Conservation (phyloP, 2,113 vertebrate species). For the Anolis carolinensis region DNA sequence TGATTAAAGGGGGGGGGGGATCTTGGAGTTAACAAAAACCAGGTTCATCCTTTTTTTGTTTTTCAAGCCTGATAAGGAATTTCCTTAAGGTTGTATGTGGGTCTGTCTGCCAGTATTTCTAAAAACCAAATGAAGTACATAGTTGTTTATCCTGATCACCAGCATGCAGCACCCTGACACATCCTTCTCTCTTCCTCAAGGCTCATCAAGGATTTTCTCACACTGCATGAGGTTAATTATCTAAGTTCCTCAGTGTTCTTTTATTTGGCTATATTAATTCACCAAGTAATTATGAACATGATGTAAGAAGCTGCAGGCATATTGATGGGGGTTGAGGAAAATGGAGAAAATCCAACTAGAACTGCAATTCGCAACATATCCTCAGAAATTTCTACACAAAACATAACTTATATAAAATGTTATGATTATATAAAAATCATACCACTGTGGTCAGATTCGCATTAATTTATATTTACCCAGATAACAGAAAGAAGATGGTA, state of each 20-base stretch:
- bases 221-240: conserved; percentile 35
- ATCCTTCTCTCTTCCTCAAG: background rate
- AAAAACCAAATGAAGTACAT: background rate
- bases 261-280: conserved; percentile 23
- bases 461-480: background rate
- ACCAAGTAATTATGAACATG: conserved; percentile 7
- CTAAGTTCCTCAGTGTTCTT: conserved; percentile 21
- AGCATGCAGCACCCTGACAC: background rate
- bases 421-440: background rate
- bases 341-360: conserved; percentile 6
- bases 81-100: background rate
- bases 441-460: background rate
- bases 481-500: background rate
- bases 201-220: background rate
- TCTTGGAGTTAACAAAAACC: conserved; percentile 42
- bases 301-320: conserved; percentile 22
- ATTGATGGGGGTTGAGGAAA: conserved; percentile 5
- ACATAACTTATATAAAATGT: background rate
- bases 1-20: background rate
- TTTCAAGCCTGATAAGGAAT: background rate
- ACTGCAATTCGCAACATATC: background rate
- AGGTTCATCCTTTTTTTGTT: background rate
- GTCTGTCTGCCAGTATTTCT: background rate
- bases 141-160: background rate
- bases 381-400: background rate